Percentiles rank a stretch among this genome's conserved stretches.
These are phyloP conservation scores for Rhinatrema bivittatum DNA, from an alignment of 2,797 vertebrate species.

Conservation along the genomic window DNA sequence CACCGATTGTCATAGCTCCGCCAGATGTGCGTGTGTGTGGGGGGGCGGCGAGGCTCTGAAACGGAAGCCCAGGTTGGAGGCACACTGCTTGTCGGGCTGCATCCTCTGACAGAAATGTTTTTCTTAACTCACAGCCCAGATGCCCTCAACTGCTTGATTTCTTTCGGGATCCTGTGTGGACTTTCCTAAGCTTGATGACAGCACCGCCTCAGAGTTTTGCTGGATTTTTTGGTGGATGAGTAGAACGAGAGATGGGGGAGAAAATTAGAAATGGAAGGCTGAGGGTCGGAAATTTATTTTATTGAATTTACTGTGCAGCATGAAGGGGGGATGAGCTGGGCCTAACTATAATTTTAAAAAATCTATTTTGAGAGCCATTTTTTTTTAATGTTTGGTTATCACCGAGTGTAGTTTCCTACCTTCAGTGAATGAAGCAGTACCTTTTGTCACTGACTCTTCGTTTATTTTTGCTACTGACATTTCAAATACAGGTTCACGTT, in stretches of 20 bases:
- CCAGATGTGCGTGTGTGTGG: too few species aligned
- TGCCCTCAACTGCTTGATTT: slow-evolving; percentile 60
- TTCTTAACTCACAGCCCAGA: slow-evolving; percentile 75
- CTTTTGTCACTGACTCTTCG: slow-evolving; percentile 44
- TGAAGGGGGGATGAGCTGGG: slow-evolving; percentile 15
- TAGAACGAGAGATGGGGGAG: too few species aligned
- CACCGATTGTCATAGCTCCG: slow-evolving; percentile 52
- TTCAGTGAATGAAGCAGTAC: slow-evolving; percentile 51
- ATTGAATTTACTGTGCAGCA: too few species aligned
- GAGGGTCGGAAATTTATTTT: too few species aligned
- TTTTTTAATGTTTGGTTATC: too few species aligned
- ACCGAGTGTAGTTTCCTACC: slow-evolving; percentile 36
- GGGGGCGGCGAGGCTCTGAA: slow-evolving; percentile 44
- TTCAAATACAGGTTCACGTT: slow-evolving; percentile 42
- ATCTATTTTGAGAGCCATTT: slow-evolving; percentile 54
- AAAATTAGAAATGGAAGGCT: too few species aligned
- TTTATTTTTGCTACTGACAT: slow-evolving; percentile 55
- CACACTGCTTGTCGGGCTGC: slow-evolving; percentile 54
- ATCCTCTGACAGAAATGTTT: slow-evolving; percentile 74
- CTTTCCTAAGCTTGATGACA: slow-evolving; percentile 65
- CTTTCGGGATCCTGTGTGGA: slow-evolving; percentile 68
- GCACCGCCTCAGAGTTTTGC: slow-evolving; percentile 54
- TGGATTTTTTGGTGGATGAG: slow-evolving; percentile 58
- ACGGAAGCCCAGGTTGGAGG: slow-evolving; percentile 58
- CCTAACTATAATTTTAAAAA: slow-evolving; percentile 26